phyloP scores from a whole-genome alignment of 1,140 invertebrate species.

The Rhagoletis pomonella region DNA sequence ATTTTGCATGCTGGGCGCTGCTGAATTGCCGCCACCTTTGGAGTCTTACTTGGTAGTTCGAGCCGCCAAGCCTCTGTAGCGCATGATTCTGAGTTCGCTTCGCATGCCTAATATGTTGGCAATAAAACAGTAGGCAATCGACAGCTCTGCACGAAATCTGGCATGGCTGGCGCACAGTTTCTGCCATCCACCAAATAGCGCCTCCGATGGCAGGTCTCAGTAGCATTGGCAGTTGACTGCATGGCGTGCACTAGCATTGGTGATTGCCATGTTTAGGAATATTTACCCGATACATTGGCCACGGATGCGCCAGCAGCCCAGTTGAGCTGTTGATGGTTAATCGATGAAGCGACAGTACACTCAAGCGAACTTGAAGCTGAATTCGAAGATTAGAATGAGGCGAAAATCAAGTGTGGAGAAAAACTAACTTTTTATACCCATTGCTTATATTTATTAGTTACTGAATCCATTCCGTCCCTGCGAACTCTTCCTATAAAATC shows the following conservation, averaged over 20 bases:
- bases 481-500: no score
- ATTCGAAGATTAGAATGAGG: no score
- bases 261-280: neutral
- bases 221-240: constrained; percentile 30
- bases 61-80: neutral
- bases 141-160: constrained; percentile 49
- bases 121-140: constrained; percentile 59
- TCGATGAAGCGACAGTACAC: neutral
- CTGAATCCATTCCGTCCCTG: no score
- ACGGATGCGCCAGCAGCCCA: neutral
- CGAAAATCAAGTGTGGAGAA: no score
- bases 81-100: constrained; percentile 29
- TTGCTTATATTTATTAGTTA: no score
- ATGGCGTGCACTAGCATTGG: neutral
- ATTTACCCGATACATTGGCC: neutral
- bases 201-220: neutral
- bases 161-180: neutral
- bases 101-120: constrained; percentile 59
- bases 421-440: no score
- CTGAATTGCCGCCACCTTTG: neutral
- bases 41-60: neutral
- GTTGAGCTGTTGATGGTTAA: neutral
- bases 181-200: neutral
- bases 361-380: no score
- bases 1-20: neutral